phyloP scores from a whole-genome alignment of 2,113 vertebrate species.

The Syrmaticus mikado region DNA sequence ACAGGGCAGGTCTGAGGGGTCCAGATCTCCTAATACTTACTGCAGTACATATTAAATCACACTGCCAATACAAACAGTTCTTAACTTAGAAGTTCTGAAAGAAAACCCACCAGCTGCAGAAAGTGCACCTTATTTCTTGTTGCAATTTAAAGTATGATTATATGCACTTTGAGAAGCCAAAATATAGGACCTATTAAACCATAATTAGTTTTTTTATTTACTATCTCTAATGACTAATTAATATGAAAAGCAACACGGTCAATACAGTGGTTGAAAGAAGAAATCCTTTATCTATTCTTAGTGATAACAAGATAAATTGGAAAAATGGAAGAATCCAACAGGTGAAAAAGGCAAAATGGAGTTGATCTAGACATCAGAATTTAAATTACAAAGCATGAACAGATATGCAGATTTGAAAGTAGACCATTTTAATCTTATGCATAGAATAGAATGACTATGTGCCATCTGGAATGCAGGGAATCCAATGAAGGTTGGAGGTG shows the following conservation, averaged over 20 bases:
- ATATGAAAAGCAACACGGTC: background rate
- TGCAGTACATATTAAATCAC: background rate
- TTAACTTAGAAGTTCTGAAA: background rate
- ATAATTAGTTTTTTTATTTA: background rate
- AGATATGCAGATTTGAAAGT: background rate
- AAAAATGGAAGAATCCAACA: background rate
- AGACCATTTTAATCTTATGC: conserved; percentile 20
- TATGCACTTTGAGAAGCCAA: background rate
- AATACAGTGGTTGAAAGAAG: background rate
- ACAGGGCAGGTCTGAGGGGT: background rate
- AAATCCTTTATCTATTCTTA: background rate
- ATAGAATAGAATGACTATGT: conserved; percentile 18
- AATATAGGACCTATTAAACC: background rate
- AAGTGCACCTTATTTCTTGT: background rate
- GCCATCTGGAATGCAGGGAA: conserved; percentile 57
- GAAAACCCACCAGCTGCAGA: background rate
- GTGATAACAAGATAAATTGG: background rate
- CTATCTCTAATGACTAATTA: background rate
- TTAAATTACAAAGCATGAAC: conserved; percentile 12
- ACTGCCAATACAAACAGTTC: background rate
- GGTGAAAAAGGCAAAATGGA: conserved; percentile 1
- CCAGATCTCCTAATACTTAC: conserved; percentile 5
- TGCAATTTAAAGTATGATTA: background rate
- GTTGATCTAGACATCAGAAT: background rate
- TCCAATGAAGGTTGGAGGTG: conserved; percentile 4